Evolutionary conservation across 2,888 invertebrate species (phyloP), one percentile per base, ranked within the genome.

Genomic region (Brachynemurus nebulosus): DNA sequence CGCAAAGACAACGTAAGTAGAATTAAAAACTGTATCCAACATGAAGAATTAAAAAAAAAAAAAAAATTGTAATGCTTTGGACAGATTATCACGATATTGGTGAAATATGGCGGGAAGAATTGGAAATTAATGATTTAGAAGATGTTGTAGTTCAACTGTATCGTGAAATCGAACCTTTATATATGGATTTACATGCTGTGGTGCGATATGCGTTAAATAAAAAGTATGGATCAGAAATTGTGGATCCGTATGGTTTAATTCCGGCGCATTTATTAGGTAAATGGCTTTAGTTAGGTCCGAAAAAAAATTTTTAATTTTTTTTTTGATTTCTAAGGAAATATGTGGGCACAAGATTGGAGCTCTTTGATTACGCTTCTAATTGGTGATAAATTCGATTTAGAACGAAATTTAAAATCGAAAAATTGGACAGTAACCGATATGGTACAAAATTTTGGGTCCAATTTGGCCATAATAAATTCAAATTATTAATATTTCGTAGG

Each of bases 321-420:
- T 36, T 27, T 12, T 17, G 18, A 18, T 36, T 38, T 35, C 56
- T 18, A 52, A 76, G 78, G 78, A 12, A 73, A 74, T 54, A 70
- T 83, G 60, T 84, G 83, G 83, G 71, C 76, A 0, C 80, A 83
- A 56, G 72, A 74, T 45, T 85, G 84, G 84, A 70, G 70, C 20
- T 57, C 72, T 0, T 56, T 81, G 8, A 57, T 69, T 1, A 68
- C 75, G 48, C 54, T 78, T 1, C 70, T 82, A 16, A 57, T 69
- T 4, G 57, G 63, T 30, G 59, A 59, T 4, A 58, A 63, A 46
- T 44, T 50, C 2, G 54, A 72, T 53, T 60, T 80, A 40, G 68
- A 76, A 41, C 56, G 65, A 6, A 66, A 69, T 38, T 67, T 80
- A 21, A 59, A 53, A 11, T 60, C 57, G 4, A 64, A 67, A 16